phyloP scores from a whole-genome alignment of 2,888 invertebrate species.

The Caenorhabditis zanzibari region DNA sequence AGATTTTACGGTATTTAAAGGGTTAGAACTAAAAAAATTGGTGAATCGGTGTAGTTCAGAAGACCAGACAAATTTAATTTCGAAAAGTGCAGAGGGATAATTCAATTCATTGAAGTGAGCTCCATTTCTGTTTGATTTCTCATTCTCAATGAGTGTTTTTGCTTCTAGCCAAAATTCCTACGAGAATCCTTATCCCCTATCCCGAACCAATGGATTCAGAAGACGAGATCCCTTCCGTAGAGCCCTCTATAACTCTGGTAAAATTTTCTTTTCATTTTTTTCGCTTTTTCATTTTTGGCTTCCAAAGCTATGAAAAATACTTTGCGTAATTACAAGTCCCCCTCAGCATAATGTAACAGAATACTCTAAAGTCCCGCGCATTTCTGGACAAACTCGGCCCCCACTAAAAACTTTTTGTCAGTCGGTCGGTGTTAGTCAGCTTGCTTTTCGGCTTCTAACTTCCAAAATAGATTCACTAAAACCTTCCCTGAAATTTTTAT shows the following conservation, averaged over 20 bases:
- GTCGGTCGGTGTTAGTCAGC: slow-evolving; percentile 2
- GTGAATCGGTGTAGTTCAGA: too few species aligned
- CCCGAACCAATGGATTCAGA: slow-evolving; percentile 50
- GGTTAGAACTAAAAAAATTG: too few species aligned
- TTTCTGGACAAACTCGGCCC: slow-evolving; percentile 12
- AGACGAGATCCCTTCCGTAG: slow-evolving; percentile 36
- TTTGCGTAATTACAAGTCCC: slow-evolving; percentile 53
- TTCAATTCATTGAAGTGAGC: not conserved
- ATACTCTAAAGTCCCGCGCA: slow-evolving; percentile 45
- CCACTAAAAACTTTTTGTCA: slow-evolving; percentile 52
- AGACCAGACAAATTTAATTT: too few species aligned
- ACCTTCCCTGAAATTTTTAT: slow-evolving; percentile 35
- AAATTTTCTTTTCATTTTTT: not conserved
- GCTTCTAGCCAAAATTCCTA: not conserved
- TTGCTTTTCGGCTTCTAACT: slow-evolving; percentile 3
- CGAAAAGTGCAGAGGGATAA: not conserved
- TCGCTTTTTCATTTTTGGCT: not conserved
- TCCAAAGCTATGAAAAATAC: slow-evolving; percentile 28
- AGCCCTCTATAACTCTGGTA: slow-evolving; percentile 44
- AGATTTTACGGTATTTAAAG: too few species aligned
- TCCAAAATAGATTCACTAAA: slow-evolving; percentile 60
- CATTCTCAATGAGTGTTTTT: not conserved
- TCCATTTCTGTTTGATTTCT: not conserved
- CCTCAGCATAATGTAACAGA: slow-evolving; percentile 49
- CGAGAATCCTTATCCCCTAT: slow-evolving; percentile 28